These are phyloP conservation scores for Carposina sasakii DNA, from an alignment of 1,140 invertebrate genomes.

Conservation along the genomic window DNA sequence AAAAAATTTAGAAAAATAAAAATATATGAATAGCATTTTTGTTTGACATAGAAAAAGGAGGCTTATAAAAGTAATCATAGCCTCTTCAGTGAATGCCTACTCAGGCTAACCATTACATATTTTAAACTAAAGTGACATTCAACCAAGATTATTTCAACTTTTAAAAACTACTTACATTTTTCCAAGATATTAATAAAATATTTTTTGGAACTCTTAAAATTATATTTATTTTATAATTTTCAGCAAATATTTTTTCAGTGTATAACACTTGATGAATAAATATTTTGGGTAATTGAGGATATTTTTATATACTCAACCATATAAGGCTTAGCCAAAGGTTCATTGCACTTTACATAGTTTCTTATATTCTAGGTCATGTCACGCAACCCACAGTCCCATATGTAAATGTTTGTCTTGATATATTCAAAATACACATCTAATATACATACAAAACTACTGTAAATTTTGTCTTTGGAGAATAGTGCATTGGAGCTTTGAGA, in stretches of 20 bases:
- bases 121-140: too few species aligned
- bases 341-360: slow-evolving; percentile 57
- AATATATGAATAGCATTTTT: too few species aligned
- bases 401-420: slow-evolving; percentile 39
- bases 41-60: too few species aligned
- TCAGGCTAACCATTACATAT: too few species aligned
- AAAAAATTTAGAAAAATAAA: too few species aligned
- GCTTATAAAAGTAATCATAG: too few species aligned
- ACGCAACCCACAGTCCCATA: slow-evolving; percentile 32
- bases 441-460: slow-evolving; percentile 35
- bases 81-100: too few species aligned
- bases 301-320: too few species aligned
- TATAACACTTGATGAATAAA: slow-evolving; percentile 57
- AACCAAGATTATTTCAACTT: too few species aligned
- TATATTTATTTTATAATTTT: slow-evolving; percentile 38
- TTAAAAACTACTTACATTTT: too few species aligned
- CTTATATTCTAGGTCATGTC: slow-evolving; percentile 32
- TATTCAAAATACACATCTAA: slow-evolving; percentile 36
- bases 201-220: too few species aligned
- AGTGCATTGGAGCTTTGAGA: slow-evolving; percentile 41
- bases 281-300: slow-evolving; percentile 42
- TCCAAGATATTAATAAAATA: too few species aligned
- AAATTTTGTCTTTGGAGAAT: slow-evolving; percentile 45
- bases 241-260: slow-evolving; percentile 44
- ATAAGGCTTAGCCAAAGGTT: slow-evolving; percentile 56